These are phyloP conservation scores for Nymphalis io DNA, from an alignment of 1,140 invertebrate species.

Conservation along the genomic window DNA sequence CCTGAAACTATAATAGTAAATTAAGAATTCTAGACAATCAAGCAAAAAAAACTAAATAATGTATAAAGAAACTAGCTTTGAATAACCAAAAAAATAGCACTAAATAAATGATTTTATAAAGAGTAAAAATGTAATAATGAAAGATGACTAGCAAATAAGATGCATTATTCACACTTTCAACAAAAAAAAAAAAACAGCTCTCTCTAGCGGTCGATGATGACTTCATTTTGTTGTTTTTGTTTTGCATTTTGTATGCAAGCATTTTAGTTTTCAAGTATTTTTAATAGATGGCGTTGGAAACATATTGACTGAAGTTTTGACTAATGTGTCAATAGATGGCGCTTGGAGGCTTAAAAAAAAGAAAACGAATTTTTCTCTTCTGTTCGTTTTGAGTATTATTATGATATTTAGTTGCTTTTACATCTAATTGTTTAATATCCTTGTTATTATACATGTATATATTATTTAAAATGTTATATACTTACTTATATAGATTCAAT, in stretches of 20 bases:
- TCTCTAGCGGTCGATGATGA: slow-evolving; percentile 50
- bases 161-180: slow-evolving; percentile 21
- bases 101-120: slow-evolving; percentile 1
- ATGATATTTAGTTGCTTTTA: neutral
- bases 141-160: slow-evolving; percentile 23
- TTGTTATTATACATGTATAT: too few species aligned
- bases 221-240: slow-evolving; percentile 42
- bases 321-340: slow-evolving; percentile 45
- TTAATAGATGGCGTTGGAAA: slow-evolving; percentile 47
- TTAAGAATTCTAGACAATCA: too few species aligned
- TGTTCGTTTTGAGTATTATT: neutral
- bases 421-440: too few species aligned
- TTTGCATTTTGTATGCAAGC: slow-evolving; percentile 2
- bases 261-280: neutral
- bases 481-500: too few species aligned
- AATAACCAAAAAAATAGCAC: neutral
- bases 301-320: neutral
- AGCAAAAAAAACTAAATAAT: too few species aligned
- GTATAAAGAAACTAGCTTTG: neutral
- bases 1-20: too few species aligned
- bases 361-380: slow-evolving; percentile 14
- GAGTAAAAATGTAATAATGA: neutral
- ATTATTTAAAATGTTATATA: too few species aligned
- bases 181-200: slow-evolving; percentile 57
- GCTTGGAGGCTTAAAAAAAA: slow-evolving; percentile 41